Conservation (phyloP, 2,797 vertebrate species). For the Gallinago solitaria region DNA sequence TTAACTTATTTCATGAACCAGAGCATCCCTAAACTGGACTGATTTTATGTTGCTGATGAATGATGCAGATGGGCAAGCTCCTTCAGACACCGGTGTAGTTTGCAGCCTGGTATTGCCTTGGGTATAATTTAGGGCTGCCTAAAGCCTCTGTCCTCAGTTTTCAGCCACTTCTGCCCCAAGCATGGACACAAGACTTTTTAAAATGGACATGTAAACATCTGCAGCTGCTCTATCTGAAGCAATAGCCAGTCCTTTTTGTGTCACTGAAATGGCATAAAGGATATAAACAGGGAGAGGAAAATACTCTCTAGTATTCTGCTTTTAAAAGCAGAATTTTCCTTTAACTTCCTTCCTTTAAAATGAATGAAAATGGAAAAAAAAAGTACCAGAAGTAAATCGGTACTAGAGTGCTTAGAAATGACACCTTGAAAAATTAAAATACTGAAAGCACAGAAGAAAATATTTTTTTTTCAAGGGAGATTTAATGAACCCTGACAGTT, state of each 20-base stretch:
- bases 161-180: not conserved
- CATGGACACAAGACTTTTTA: not conserved
- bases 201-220: not conserved
- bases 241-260: not conserved
- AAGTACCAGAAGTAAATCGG: not conserved
- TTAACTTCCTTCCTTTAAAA: not conserved
- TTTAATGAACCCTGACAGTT: slow-evolving; percentile 74
- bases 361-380: not conserved
- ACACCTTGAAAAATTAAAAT: slow-evolving; percentile 22
- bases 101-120: not conserved
- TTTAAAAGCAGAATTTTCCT: not conserved
- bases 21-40: not conserved
- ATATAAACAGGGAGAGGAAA: not conserved
- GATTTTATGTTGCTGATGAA: not conserved
- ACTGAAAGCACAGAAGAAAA: not conserved
- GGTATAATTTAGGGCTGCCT: not conserved
- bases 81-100: not conserved
- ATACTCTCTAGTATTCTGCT: not conserved
- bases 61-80: not conserved
- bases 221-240: not conserved
- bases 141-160: not conserved
- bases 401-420: not conserved
- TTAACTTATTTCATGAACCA: not conserved
- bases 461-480: slow-evolving; percentile 35
- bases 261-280: not conserved